A percentile compares a stretch with the other conserved stretches of the same genome.
phyloP scores from a whole-genome alignment of 2,113 vertebrate species.

The Okapia johnstoni region DNA sequence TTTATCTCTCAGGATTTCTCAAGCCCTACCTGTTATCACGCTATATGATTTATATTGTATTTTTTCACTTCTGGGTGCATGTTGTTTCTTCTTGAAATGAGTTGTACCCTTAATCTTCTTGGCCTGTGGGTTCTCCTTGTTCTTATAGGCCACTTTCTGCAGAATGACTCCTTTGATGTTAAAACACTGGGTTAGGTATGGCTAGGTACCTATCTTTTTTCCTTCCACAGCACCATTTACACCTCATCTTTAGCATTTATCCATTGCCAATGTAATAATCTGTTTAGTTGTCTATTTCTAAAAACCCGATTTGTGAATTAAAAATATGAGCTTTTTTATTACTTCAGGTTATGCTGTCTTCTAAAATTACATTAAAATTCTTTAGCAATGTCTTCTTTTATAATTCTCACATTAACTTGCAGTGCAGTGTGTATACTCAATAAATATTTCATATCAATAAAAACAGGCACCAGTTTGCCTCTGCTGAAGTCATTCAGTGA shows the following conservation, averaged over 20 bases:
- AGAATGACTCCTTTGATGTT: not conserved
- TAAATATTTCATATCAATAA: conserved; percentile 28
- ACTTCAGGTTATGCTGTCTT: not conserved
- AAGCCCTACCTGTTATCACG: not conserved
- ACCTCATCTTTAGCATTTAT: not conserved
- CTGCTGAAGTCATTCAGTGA: not conserved
- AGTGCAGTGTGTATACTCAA: not conserved
- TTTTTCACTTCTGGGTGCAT: not conserved
- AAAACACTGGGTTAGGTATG: not conserved
- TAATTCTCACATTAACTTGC: not conserved
- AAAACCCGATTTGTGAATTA: not conserved
- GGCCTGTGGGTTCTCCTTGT: not conserved
- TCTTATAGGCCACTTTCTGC: not conserved
- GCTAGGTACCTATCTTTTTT: not conserved
- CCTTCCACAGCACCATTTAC: not conserved
- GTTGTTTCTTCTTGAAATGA: not conserved
- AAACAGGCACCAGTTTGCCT: conserved; percentile 7
- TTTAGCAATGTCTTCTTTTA: not conserved
- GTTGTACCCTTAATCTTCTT: not conserved
- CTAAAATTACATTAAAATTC: not conserved
- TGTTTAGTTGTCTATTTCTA: not conserved
- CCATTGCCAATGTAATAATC: not conserved
- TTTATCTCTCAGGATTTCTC: not conserved
- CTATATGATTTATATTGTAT: not conserved
- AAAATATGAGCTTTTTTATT: not conserved